Evolutionary conservation across 2,888 invertebrate species (phyloP).

Genomic region (Andrena bicolor): DNA sequence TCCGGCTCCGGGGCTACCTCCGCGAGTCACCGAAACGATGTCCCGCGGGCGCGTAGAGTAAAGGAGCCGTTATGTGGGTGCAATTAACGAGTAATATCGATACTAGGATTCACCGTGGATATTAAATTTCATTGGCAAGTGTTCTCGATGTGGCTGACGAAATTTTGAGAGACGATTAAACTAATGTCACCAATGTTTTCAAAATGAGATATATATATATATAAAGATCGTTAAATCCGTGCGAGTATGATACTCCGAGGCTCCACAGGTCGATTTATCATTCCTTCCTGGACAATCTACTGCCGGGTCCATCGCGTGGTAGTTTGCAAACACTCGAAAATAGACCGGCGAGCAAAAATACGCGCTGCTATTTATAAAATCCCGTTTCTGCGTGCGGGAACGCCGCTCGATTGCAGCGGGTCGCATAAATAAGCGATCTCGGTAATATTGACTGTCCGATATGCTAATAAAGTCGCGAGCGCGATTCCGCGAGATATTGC

Average conservation of each 20-base stretch:
- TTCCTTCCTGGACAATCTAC: neutral
- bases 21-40: too few relatives aligned
- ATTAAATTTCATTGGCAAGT: too few relatives aligned
- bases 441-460: slow-evolving; percentile 33
- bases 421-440: slow-evolving; percentile 15
- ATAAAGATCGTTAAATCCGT: too few relatives aligned
- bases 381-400: slow-evolving; percentile 11
- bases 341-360: slow-evolving; percentile 10
- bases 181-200: too few relatives aligned
- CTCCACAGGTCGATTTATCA: too few relatives aligned
- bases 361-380: slow-evolving; percentile 25
- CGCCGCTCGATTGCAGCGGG: neutral
- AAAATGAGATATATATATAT: too few relatives aligned
- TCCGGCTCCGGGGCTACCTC: neutral
- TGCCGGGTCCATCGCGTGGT: neutral
- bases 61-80: neutral
- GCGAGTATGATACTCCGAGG: too few relatives aligned
- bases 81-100: neutral
- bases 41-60: neutral
- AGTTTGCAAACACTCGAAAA: slow-evolving; percentile 2
- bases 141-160: too few relatives aligned
- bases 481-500: slow-evolving; percentile 28
- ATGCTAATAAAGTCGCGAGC: slow-evolving; percentile 53
- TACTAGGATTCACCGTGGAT: too few relatives aligned
- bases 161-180: too few relatives aligned